Conservation (phyloP, 2,113 vertebrate genomes). For the Condylura cristata region DNA sequence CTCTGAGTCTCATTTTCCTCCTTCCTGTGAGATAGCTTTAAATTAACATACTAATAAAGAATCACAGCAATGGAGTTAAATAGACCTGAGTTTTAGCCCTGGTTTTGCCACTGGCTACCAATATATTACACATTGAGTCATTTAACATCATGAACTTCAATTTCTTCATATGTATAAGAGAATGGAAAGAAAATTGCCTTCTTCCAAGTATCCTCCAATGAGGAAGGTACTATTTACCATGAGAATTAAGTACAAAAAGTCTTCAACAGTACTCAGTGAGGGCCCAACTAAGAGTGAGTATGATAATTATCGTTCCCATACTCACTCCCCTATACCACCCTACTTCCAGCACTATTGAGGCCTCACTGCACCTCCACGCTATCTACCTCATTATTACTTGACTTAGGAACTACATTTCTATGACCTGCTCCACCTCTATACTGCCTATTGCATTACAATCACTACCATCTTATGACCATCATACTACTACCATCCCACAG, state of each 20-base stretch:
- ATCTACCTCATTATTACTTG: neutral
- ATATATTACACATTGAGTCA: neutral
- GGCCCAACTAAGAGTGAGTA: neutral
- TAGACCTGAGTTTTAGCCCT: neutral
- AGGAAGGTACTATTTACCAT: neutral
- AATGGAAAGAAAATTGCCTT: neutral
- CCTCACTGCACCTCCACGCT: neutral
- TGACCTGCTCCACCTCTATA: neutral
- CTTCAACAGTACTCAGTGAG: neutral
- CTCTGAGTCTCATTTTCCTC: neutral
- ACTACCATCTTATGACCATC: neutral
- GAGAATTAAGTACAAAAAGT: neutral
- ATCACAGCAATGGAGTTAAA: neutral
- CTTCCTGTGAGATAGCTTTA: neutral
- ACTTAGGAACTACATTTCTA: neutral
- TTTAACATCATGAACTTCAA: neutral
- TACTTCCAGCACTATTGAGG: neutral
- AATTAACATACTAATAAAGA: neutral
- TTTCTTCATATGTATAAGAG: neutral
- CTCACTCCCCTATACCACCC: neutral
- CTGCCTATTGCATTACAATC: neutral
- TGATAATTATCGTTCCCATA: neutral
- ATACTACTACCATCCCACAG: neutral
- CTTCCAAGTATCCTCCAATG: neutral
- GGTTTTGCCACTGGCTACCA: neutral